These are phyloP conservation scores for Siderastrea siderea DNA, from an alignment of 92 coral and sea anemone genomes.

Conservation along the genomic window DNA sequence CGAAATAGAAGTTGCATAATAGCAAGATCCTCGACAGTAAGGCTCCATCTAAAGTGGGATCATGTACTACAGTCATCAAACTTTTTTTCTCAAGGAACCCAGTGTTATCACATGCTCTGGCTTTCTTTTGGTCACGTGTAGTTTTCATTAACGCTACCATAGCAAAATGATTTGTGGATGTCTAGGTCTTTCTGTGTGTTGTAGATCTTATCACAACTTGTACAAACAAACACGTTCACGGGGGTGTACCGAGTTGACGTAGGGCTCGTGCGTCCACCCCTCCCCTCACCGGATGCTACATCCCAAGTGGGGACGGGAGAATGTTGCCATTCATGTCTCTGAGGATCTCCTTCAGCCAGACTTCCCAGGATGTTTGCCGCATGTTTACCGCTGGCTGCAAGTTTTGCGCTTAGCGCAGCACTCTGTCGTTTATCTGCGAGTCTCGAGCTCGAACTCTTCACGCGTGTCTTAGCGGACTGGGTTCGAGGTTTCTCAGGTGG, in stretches of 20 bases:
- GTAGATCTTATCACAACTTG: constrained; percentile 94
- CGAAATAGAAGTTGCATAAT: too few species aligned
- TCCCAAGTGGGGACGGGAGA: constrained; percentile 51
- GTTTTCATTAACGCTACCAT: constrained; percentile 69
- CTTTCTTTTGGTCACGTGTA: constrained; percentile 16
- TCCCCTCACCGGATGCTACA: constrained; percentile 22
- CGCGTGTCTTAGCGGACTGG: constrained; percentile 83
- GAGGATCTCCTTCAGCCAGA: constrained; percentile 19
- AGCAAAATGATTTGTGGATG: constrained; percentile 95
- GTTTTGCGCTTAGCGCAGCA: constrained; percentile 86
- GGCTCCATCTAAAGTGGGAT: background rate
- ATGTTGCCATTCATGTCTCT: constrained; percentile 74
- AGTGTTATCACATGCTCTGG: background rate
- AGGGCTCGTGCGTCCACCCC: constrained; percentile 45
- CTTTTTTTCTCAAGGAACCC: background rate
- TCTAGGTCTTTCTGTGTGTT: constrained; percentile 89
- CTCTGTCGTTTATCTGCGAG: constrained; percentile 87
- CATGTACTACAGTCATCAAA: too few species aligned
- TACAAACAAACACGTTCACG: constrained; percentile 82
- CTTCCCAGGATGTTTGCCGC: constrained; percentile 47
- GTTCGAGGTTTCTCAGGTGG: constrained; percentile 90
- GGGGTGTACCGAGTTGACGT: constrained; percentile 81
- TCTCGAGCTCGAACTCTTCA: constrained; percentile 71
- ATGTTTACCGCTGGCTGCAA: constrained; percentile 83
- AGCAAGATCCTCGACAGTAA: background rate